Conservation (phyloP, 2,888 invertebrate genomes). For the Limenitis camilla region DNA sequence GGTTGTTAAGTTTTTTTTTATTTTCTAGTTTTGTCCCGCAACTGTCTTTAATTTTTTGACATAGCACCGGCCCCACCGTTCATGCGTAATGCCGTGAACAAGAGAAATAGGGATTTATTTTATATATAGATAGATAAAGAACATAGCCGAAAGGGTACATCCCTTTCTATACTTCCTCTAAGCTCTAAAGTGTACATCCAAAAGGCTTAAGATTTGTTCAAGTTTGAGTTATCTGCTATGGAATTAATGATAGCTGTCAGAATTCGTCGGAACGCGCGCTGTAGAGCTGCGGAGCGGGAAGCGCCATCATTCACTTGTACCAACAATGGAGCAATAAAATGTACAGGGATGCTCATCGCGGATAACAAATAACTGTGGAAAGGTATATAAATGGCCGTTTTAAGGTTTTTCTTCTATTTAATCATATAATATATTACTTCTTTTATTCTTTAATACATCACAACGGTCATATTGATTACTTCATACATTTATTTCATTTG, state of each 20-base stretch:
- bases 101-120: too few relatives aligned
- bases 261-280: constrained; percentile 30
- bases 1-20: too few relatives aligned
- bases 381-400: constrained; percentile 4
- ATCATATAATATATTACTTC: not conserved
- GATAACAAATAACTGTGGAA: constrained; percentile 13
- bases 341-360: constrained; percentile 29
- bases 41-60: too few relatives aligned
- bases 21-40: too few relatives aligned
- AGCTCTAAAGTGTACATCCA: not conserved
- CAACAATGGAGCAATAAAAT: constrained; percentile 57
- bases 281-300: constrained; percentile 18
- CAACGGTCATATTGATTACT: too few relatives aligned
- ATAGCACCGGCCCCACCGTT: too few relatives aligned
- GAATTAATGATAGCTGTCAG: constrained; percentile 57
- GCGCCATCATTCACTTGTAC: constrained; percentile 46
- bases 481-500: too few relatives aligned
- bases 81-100: too few relatives aligned
- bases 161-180: not conserved
- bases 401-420: constrained; percentile 1
- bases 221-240: constrained; percentile 36
- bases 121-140: not conserved
- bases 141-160: not conserved
- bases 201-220: constrained; percentile 8
- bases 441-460: too few relatives aligned